Evolutionary conservation across 2,113 vertebrate species (phyloP), one percentile per base, ranked within the genome.

Genomic region (Phylloscopus trochiloides): DNA sequence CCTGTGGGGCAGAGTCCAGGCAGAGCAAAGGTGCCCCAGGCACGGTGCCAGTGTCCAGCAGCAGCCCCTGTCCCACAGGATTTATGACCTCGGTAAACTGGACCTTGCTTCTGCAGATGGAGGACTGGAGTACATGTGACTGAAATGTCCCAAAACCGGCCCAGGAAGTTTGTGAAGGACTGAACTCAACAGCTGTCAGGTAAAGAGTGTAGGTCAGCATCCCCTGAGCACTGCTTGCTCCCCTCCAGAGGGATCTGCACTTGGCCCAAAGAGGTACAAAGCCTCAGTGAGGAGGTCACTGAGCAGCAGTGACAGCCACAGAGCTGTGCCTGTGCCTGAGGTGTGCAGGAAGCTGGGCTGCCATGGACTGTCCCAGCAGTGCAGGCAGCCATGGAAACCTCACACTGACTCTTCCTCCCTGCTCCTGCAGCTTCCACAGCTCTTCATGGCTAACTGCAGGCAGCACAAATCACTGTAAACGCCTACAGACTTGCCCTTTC

Each of bases 371-470:
- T 7, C 25, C n/a, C 4, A 62, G 61, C 65, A 29, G 22, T 1
- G 29, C 34, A 14, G 59, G 29, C 1, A 4, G 38, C 4, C 1
- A 51, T 4, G 4, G 34, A 45, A 48, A 51, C 28, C 50, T 81
- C 1, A 0, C 0, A 0, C 13, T 1, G 2, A 5, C 18, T 36
- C 43, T 8, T 51, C 17, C 11, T 19, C 55, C 25, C 42, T 79
- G 66, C 87, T 47, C 73, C 34, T 51, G 38, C 73, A 82, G 61
- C 52, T 66, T 25, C 50, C 31, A 34, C 51, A 7, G 10, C 57
- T 32, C 76, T 9, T 17, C 16, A 17, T 9, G 47, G 61, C 45
- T 43, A 58, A 17, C 5, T 20, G 19, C 26, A 38, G 54, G 74
- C 86, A 92, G 86, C 38, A n/a, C 4, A 7, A n/a, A 36, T 20